A percentile compares a stretch with the other conserved stretches of the same genome.
Evolutionary conservation across 2,888 invertebrate species (phyloP).

Genomic region (Drosophila flavopinicola): DNA sequence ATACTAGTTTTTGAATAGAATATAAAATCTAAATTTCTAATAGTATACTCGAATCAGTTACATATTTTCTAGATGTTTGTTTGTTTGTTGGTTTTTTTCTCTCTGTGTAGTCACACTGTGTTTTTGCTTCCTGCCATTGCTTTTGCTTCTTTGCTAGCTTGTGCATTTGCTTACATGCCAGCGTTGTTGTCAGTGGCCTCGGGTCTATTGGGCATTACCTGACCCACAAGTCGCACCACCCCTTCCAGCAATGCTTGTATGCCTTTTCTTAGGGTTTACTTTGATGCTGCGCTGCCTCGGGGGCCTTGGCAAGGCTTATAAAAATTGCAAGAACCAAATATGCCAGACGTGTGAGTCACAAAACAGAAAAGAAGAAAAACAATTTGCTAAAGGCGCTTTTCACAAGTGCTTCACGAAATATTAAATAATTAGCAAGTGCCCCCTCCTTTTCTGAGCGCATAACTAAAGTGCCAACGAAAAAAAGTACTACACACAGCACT

Average conservation of each 20-base stretch:
- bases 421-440: conserved; percentile 50
- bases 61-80: too few relatives aligned
- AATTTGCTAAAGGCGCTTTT: conserved; percentile 6
- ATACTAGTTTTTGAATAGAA: too few relatives aligned
- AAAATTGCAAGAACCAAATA: conserved; percentile 50
- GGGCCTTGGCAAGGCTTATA: conserved; percentile 45
- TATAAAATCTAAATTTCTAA: too few relatives aligned
- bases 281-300: conserved; percentile 46
- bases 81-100: too few relatives aligned
- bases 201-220: conserved; percentile 60
- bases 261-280: conserved; percentile 27
- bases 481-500: background rate
- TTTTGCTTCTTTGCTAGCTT: conserved; percentile 3
- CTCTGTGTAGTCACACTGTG: conserved; percentile 10
- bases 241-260: conserved; percentile 6
- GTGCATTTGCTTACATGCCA: conserved; percentile 66
- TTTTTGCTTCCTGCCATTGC: background rate
- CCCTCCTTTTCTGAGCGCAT: conserved; percentile 4
- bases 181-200: conserved; percentile 32
- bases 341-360: conserved; percentile 24
- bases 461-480: background rate
- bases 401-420: conserved; percentile 15
- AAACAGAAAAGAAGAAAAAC: background rate
- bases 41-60: too few relatives aligned
- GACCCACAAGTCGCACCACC: background rate